Evolutionary conservation across 2,113 vertebrate genomes (phyloP).

Genomic region (Peromyscus leucopus): DNA sequence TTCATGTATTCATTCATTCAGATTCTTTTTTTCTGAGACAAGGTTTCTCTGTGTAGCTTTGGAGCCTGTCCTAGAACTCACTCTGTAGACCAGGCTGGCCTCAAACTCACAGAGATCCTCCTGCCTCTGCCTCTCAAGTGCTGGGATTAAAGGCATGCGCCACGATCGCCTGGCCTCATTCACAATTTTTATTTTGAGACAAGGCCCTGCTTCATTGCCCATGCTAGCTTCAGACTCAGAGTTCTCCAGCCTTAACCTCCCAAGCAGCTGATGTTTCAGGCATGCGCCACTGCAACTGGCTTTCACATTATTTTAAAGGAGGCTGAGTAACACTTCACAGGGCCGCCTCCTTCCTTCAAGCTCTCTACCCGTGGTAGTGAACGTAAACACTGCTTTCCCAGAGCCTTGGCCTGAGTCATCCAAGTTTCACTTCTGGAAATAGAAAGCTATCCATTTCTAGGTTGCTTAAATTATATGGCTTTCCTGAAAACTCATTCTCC

Average conservation of each 20-base stretch:
- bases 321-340: background rate
- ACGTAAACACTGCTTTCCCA: background rate
- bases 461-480: background rate
- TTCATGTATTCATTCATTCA: background rate
- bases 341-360: background rate
- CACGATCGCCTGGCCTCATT: background rate
- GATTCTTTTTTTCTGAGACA: too few species aligned
- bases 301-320: background rate
- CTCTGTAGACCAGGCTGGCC: too few species aligned
- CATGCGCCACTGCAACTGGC: too few species aligned
- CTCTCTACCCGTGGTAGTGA: background rate
- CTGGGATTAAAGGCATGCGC: too few species aligned
- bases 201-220: background rate
- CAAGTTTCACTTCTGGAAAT: constrained; percentile 10
- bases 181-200: background rate
- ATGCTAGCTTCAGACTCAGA: background rate
- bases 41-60: too few species aligned
- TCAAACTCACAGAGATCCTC: too few species aligned
- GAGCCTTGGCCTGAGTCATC: background rate
- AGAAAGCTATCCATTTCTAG: background rate
- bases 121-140: too few species aligned
- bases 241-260: background rate
- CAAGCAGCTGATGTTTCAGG: background rate
- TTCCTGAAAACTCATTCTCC: background rate
- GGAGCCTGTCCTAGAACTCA: too few species aligned